Percentiles rank a stretch among this genome's conserved stretches.
Conservation (phyloP, 2,113 vertebrate species). For the Chlamydotis undulata region DNA sequence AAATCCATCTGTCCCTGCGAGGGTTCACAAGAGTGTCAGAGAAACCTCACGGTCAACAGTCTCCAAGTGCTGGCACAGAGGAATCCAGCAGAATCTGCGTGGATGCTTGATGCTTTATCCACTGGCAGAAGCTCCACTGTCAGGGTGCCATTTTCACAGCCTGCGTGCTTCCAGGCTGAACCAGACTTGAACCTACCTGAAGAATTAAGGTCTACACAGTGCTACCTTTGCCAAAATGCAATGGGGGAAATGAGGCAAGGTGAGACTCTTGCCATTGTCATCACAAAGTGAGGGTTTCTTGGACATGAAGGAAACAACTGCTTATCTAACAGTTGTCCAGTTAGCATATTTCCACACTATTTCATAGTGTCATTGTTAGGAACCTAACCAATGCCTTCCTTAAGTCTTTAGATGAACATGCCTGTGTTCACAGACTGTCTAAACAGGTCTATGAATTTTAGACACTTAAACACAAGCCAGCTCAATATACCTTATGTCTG, state of each 20-base stretch:
- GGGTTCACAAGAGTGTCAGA: conserved; percentile 48
- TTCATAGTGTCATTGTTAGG: neutral
- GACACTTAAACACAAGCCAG: neutral
- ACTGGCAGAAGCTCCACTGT: neutral
- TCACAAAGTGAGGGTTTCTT: neutral
- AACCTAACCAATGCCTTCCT: neutral
- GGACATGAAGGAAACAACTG: neutral
- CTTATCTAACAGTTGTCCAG: neutral
- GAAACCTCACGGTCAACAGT: conserved; percentile 48
- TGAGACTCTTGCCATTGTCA: neutral
- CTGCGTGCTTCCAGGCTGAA: neutral
- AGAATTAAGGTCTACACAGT: neutral
- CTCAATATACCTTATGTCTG: neutral
- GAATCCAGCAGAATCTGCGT: neutral
- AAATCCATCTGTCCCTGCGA: conserved; percentile 45
- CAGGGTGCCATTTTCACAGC: neutral
- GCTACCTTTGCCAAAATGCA: neutral
- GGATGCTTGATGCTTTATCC: neutral
- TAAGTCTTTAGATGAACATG: neutral
- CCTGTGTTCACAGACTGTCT: neutral
- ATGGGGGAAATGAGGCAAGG: neutral
- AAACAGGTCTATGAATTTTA: neutral
- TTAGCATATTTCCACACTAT: neutral
- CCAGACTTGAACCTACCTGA: neutral
- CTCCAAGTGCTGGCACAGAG: conserved; percentile 9